Conservation (phyloP, 2,888 invertebrate genomes). For the Cheilosia soror region DNA sequence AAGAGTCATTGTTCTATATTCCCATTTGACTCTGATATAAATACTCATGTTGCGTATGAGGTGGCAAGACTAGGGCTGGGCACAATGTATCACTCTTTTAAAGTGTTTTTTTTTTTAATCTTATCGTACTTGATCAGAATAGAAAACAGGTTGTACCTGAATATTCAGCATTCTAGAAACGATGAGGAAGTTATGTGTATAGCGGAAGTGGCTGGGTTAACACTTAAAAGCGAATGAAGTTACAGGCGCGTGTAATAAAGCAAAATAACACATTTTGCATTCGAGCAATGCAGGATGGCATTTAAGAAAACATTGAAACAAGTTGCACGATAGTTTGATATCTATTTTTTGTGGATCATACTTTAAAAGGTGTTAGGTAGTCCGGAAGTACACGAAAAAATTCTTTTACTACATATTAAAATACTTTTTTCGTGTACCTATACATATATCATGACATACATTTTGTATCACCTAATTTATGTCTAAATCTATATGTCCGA, state of each 20-base stretch:
- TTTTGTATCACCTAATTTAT: no score
- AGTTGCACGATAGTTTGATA: not conserved
- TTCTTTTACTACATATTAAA: no score
- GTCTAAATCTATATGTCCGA: no score
- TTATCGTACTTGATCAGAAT: constrained; percentile 23
- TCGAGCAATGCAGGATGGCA: not conserved
- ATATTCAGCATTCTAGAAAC: constrained; percentile 15
- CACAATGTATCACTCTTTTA: not conserved
- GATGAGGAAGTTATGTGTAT: constrained; percentile 21
- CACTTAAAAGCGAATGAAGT: constrained; percentile 18
- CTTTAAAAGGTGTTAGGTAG: not conserved
- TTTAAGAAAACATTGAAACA: not conserved
- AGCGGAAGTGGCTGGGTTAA: constrained; percentile 23
- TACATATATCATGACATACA: no score
- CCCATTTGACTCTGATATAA: not conserved
- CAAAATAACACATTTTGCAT: not conserved
- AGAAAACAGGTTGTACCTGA: constrained; percentile 42
- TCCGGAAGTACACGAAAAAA: no score
- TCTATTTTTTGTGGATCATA: not conserved
- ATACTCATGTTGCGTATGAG: constrained; percentile 7
- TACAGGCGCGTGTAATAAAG: not conserved
- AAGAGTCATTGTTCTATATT: constrained; percentile 27
- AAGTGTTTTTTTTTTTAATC: not conserved
- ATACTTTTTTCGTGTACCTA: no score
- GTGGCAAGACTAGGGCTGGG: not conserved